Evolutionary conservation across 2,888 invertebrate genomes (phyloP), one percentile per base, ranked within the genome.

Genomic region (Platynereis dumerilii): DNA sequence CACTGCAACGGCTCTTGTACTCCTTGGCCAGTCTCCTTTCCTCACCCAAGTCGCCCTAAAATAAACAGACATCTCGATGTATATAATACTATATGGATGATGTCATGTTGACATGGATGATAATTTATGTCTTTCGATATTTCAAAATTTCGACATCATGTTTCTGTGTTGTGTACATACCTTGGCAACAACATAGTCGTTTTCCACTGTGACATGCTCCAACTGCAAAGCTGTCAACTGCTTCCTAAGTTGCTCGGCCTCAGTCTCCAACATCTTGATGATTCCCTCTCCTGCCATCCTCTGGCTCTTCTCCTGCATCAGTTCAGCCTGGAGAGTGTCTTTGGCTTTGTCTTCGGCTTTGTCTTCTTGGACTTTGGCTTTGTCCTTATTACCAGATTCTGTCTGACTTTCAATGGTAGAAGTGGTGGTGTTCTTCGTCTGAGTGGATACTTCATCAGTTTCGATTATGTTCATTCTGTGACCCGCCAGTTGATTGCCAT

Each of bases 391-490:
- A 5, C 10, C 48, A n/a, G 20, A 7, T 22, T 20, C 20, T 20
- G 20, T 48, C n/a, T 48, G 48, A n/a, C 20, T 20, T 48, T n/a
- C 20, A n/a, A 20, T n/a, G 22, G 7, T 48, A 22, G n/a, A n/a
- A n/a, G 48, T n/a, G 5, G n/a, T 7, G 7, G n/a, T 7, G 7
- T 5, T n/a, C 48, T 48, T 48, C 7, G 48, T 48, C 48, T 48
- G 48, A 3, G 48, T 48, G 48, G 48, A 48, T n/a, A 48, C 48
- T 22, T 48, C 48, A 48, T 48, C 48, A 10, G 22, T 48, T 48
- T 48, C 48, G n/a, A 48, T 22, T 5, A 48, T 48, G 20, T 48
- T n/a, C 48, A 48, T 48, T 48, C 22, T 48, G 48, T 48, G 48
- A 48, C 48, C 48, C 17, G 48, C n/a, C 48, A 34, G 34, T 34